Evolutionary conservation across 2,888 invertebrate species (phyloP), one percentile per base, ranked within the genome.

Genomic region (Saturnia pavonia): DNA sequence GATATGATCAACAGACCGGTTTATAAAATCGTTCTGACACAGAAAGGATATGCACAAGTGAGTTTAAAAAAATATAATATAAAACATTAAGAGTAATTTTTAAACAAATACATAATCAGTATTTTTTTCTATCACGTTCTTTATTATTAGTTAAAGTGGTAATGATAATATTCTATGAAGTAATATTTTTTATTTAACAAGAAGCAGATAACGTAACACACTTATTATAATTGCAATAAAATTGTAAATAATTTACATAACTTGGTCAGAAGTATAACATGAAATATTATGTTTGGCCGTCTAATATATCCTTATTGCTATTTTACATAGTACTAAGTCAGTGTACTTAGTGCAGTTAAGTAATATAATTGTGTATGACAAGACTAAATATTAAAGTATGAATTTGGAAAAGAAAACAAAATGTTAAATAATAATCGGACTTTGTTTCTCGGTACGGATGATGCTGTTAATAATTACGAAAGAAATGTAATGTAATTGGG

Each of bases 1-100:
- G 66, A 75, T 54, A 82, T 88, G 11, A 90, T 91, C 19, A 92
- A 91, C 73, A 82, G 90, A 19, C 88, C 91, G 0, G 93, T 96
- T 73, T 95, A 95, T 78, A 96, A 96, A 88, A 94, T 95, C 34
- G 88, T 94, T 19, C 86, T 96, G n/a, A 95, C 95, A 1, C 96
- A 96, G 84, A 95, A 94, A 80, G 96, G 96, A 79, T 96, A 95
- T 79, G 95, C 96, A 68, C 96, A 96, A 95, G 96, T 96, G 85
- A 81, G 71, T 72, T 69, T 27, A 27, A 14, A 27, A 4, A 60
- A 34, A 4, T 4, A 34, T 34, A 34, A 22, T 27, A 60, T 6
- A 14, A 14, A 14, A 60, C 0, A 27, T 27, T 14, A 14, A 14
- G 27, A 60, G 14, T 0, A 27, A 27, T 27, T 27, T 27, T 27